Evolutionary conservation across 2,797 vertebrate species (phyloP).

Genomic region (Urocyon cinereoargenteus): DNA sequence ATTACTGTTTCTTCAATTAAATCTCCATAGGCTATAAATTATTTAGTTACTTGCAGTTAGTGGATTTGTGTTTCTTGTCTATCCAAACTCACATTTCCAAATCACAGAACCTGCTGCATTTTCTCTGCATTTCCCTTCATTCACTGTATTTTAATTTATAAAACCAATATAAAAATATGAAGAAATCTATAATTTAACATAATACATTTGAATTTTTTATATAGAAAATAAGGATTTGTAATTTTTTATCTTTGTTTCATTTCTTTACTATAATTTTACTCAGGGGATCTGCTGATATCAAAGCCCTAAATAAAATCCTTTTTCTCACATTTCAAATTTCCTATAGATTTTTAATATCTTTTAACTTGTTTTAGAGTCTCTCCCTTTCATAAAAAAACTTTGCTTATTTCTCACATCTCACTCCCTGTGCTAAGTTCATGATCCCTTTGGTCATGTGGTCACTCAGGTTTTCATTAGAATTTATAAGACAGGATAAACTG

Average conservation of each 20-base stretch:
- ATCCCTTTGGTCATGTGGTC: background rate
- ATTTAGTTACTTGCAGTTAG: background rate
- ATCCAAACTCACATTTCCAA: background rate
- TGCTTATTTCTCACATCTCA: background rate
- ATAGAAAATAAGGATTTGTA: background rate
- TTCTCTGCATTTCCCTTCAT: constrained; percentile 23
- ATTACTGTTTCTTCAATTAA: constrained; percentile 43
- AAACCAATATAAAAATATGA: constrained; percentile 36
- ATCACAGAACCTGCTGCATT: background rate
- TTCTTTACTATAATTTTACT: constrained; percentile 43
- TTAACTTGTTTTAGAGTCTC: background rate
- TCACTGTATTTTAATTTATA: constrained; percentile 10
- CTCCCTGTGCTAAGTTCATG: background rate
- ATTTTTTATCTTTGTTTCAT: constrained; percentile 26
- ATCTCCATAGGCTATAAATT: constrained; percentile 26
- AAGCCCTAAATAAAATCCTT: constrained; percentile 11
- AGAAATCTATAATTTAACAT: background rate
- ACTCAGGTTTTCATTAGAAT: constrained; percentile 26
- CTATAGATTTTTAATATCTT: background rate
- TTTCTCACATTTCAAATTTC: constrained; percentile 46
- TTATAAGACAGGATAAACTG: constrained; percentile 33
- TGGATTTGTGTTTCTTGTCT: background rate
- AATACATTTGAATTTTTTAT: background rate
- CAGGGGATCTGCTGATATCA: background rate
- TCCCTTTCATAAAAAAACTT: background rate